Evolutionary conservation across 64 coral and sea anemone genomes (phyloP), one percentile per base, ranked within the genome.

Genomic region (Acropora yongei): DNA sequence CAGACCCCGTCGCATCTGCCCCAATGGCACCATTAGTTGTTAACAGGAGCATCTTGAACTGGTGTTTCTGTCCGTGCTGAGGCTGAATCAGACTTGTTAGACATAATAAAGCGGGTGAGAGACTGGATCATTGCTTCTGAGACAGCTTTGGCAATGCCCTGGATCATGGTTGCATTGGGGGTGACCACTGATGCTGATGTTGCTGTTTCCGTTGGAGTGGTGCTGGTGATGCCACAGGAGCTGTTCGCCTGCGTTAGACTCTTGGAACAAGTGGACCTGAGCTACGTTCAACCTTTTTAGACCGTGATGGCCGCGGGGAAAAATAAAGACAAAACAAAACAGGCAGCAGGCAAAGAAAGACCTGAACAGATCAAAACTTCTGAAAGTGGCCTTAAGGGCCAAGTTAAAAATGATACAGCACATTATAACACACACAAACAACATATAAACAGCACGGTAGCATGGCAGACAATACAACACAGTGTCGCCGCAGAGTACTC

Each of bases 391-490:
- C 69, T 73, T 73, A 73, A 73, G 69, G 40, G 69, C 69, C 69
- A 18, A 73, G 20, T 30, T 19, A 73, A 73, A 73, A 73, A 73
- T 53, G 3, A 53, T 53, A 53, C 50, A 53, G 50, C 50, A 17
- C 12, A 73, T 30, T n/a, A 73, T 6, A 73, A 73, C 69, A 73
- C 18, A 73, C 1, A 73, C 66, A 69, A 69, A 69, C 66, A 73
- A 73, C 69, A 73, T 40, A 73, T 73, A 73, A 73, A 73, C 30
- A 73, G 69, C 69, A 73, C 4, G 39, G 69, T 73, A 73, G 69
- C 69, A 73, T 73, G 69, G 69, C 69, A 73, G 69, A 73, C 69
- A 73, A 73, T 73, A 73, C 69, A 73, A 73, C 69, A 40, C 69
- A 73, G 69, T 73, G 69, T 73, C 69, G 69, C 69, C 18, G 69